Evolutionary conservation across 2,113 vertebrate species (phyloP).

Genomic region (Pteronura brasiliensis): DNA sequence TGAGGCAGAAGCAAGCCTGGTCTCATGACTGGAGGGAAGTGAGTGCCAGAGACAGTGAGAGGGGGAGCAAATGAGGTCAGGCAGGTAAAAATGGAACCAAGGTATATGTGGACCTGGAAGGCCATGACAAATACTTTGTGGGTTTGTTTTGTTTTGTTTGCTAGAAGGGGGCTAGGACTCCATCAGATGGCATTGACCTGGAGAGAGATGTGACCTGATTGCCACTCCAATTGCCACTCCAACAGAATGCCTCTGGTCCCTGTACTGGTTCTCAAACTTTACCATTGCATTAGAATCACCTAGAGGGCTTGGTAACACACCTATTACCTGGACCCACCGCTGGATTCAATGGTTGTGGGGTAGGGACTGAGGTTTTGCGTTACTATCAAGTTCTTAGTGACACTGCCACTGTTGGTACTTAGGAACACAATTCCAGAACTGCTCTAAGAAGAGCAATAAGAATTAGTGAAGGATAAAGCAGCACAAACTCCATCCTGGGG

Average conservation of each 20-base stretch:
- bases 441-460: not conserved
- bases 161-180: not conserved
- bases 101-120: not conserved
- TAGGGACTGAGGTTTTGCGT: too few relatives aligned
- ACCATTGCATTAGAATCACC: not conserved
- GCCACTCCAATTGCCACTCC: too few relatives aligned
- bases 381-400: not conserved
- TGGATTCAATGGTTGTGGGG: rapidly evolving
- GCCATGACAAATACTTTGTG: not conserved
- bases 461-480: not conserved
- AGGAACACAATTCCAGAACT: not conserved
- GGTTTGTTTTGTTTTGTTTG: not conserved
- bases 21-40: not conserved
- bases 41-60: rapidly evolving
- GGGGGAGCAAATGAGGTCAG: not conserved
- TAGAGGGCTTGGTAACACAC: too few relatives aligned
- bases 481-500: not conserved
- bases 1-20: not conserved
- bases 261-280: not conserved
- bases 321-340: rapidly evolving
- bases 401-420: not conserved
- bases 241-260: too few relatives aligned
- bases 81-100: not conserved
- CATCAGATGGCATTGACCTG: rapidly evolving
- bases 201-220: not conserved